Base-by-base conservation (phyloP, 2,797 vertebrate genomes). In the Otolemur crassicaudatus region DNA sequence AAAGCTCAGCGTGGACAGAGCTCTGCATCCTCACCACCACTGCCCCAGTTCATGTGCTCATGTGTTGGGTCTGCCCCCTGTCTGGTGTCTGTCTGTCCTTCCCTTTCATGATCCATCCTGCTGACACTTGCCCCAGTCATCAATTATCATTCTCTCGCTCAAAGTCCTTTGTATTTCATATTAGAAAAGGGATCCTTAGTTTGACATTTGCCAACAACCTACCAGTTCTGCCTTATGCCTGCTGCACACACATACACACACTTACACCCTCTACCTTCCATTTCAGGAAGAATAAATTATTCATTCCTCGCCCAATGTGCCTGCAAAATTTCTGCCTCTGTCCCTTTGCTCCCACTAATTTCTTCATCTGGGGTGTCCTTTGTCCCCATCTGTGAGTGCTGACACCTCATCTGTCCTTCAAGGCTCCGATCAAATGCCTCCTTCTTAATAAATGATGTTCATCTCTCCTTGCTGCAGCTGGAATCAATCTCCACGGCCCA, bases 211-310 rank as follows among this genome's bases (percentile, higher is more conserved):
- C 67, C n/a, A 77, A 93, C 67, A 60, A 12, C 63, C 73, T 29
- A 34, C 37, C 27, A 79, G 73, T 46, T 29, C 25, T 37, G 27
- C 56, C 25, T 80, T 49, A 16, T 16, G 27, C 16, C 5, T 37
- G 3, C 22, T 27, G 31, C 29, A 65, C 63, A 65, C 5, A 31
- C 5, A 65, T 29, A 65, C 0, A 61, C 60, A 61, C 25, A 31
- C 23, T 27, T 40, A 79, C 5, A 25, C 16, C 22, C 19, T 7
- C 27, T 20, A 61, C 25, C 31, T 67, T 90, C 77, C 31, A 10
- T 84, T 72, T 94, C 29, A 86, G 58, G 37, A 86, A 83, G 8
- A 73, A 12, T 40, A 76, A 92, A 79, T 85, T 29, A 92, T 46
- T 83, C 49, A n/a, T 34, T 22, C 9, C 23, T 75, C 58, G 25